These are phyloP conservation scores for Mixornis gularis DNA, from an alignment of 2,113 vertebrate genomes.

Conservation along the genomic window DNA sequence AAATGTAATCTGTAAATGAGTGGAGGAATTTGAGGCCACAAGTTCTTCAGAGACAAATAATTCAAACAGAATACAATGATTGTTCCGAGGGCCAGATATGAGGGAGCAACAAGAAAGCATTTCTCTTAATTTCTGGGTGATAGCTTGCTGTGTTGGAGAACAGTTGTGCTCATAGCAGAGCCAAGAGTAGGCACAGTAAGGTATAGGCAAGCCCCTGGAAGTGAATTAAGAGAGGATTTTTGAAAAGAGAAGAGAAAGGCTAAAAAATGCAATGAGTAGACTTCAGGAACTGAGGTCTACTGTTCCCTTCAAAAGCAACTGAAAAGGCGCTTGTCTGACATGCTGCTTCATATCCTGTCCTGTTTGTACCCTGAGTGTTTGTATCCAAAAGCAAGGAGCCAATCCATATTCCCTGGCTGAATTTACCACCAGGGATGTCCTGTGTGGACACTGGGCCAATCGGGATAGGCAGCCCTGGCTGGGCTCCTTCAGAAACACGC, in stretches of 20 bases:
- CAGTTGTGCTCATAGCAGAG: background rate
- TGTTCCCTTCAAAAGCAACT: background rate
- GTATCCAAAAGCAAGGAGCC: background rate
- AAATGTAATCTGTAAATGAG: background rate
- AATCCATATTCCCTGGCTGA: background rate
- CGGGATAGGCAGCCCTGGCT: accelerated
- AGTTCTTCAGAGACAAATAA: background rate
- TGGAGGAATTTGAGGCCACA: background rate
- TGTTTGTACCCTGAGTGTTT: background rate
- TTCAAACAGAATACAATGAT: background rate
- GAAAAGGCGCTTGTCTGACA: background rate
- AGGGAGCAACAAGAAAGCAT: background rate
- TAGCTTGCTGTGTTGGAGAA: background rate
- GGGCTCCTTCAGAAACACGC: background rate
- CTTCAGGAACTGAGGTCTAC: background rate
- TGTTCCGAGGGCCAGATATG: background rate
- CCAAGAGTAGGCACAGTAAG: background rate
- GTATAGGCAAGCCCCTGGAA: background rate
- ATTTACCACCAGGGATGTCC: background rate
- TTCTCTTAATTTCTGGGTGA: background rate
- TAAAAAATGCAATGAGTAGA: background rate
- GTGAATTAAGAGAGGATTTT: background rate
- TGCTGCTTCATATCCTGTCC: background rate
- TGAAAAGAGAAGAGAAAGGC: background rate
- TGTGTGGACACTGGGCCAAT: accelerated